A percentile compares a stretch with the other conserved stretches of the same genome.
These are phyloP conservation scores for Drosophila colorata DNA, from an alignment of 2,888 invertebrate genomes.

Conservation along the genomic window DNA sequence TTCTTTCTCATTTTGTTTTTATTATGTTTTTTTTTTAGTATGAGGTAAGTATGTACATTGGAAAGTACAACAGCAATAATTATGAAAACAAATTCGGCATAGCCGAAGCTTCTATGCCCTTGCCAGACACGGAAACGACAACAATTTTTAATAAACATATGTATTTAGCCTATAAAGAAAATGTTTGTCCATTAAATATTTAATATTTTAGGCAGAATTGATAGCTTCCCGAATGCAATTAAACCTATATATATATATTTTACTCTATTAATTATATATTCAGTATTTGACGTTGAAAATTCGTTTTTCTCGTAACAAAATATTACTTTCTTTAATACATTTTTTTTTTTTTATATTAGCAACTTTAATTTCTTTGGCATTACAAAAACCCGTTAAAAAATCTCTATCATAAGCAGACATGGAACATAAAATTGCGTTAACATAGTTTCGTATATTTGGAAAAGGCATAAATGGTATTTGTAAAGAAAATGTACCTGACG, in stretches of 20 bases:
- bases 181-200: not conserved
- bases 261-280: too few relatives aligned
- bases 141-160: too few relatives aligned
- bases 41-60: constrained; percentile 37
- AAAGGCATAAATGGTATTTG: constrained; percentile 32
- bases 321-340: too few relatives aligned
- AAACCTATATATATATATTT: too few relatives aligned
- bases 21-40: constrained; percentile 2
- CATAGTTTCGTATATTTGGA: constrained; percentile 15
- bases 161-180: not conserved
- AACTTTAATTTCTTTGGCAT: too few relatives aligned
- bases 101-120: constrained; percentile 42
- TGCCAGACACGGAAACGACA: constrained; percentile 16
- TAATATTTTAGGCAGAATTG: too few relatives aligned
- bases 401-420: not conserved
- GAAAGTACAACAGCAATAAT: constrained; percentile 48
- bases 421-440: not conserved
- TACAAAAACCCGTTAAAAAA: not conserved
- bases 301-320: too few relatives aligned
- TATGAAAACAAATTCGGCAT: constrained; percentile 35
- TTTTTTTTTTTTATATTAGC: not conserved
- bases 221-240: too few relatives aligned
- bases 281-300: too few relatives aligned
- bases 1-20: constrained; percentile 9
- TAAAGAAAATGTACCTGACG: constrained; percentile 48